These are phyloP conservation scores for Cydia splendana DNA, from an alignment of 1,140 invertebrate species.

Conservation along the genomic window DNA sequence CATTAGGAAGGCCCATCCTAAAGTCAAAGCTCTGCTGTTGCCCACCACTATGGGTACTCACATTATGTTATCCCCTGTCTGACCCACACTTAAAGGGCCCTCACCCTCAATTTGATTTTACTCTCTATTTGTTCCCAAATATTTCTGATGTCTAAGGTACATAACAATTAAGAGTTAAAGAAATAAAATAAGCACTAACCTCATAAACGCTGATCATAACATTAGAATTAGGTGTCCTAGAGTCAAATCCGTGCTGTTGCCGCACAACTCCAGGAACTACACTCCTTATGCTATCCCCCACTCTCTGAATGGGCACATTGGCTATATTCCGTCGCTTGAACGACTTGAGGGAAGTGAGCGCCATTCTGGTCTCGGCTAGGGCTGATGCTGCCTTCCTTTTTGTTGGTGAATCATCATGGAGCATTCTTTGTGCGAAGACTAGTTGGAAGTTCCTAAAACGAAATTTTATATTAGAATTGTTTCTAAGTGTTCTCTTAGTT, in stretches of 20 bases:
- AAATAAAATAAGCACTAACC: conserved; percentile 51
- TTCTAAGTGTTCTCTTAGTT: not conserved
- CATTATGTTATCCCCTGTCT: too few species aligned
- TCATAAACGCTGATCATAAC: conserved; percentile 76
- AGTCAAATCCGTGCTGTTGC: conserved; percentile 57
- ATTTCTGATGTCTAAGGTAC: too few species aligned
- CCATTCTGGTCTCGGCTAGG: conserved; percentile 84
- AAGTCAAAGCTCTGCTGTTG: too few species aligned
- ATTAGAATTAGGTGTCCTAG: conserved; percentile 64
- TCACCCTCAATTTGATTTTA: too few species aligned
- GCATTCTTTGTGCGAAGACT: conserved; percentile 81
- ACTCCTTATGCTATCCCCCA: conserved; percentile 70
- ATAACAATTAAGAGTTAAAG: not conserved
- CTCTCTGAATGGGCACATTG: conserved; percentile 71
- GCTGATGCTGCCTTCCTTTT: conserved; percentile 79
- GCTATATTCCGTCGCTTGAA: conserved; percentile 81
- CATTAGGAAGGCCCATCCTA: too few species aligned
- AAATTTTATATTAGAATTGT: not conserved
- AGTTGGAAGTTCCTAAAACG: conserved; percentile 82
- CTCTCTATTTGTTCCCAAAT: not conserved
- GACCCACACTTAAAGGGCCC: too few species aligned
- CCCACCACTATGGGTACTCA: too few species aligned
- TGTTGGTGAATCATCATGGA: conserved; percentile 81
- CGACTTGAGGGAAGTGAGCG: conserved; percentile 84
- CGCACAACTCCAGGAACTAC: conserved; percentile 63